A percentile compares a stretch with the other conserved stretches of the same genome.
These are phyloP conservation scores for Aptenodytes forsteri DNA, from an alignment of 2,113 vertebrate genomes.

Conservation along the genomic window DNA sequence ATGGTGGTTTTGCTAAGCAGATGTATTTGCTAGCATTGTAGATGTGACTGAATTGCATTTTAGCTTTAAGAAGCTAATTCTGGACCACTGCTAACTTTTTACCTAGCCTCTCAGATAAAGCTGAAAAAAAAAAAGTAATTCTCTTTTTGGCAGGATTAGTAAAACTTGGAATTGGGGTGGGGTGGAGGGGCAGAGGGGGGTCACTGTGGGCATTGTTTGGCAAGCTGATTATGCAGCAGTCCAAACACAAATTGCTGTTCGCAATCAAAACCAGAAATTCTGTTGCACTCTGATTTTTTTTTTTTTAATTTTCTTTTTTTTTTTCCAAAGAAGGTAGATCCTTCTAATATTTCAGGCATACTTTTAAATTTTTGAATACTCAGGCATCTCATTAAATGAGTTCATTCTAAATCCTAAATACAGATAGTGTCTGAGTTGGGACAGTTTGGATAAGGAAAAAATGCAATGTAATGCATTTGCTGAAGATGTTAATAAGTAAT, in stretches of 20 bases:
- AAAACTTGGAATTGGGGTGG: neutral
- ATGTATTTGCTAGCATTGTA: neutral
- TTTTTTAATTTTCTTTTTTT: neutral
- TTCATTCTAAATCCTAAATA: neutral
- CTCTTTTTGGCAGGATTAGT: fast-evolving
- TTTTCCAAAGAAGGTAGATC: neutral
- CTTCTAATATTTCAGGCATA: neutral
- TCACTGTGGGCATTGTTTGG: neutral
- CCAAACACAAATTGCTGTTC: neutral
- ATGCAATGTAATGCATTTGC: neutral
- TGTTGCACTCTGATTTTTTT: neutral
- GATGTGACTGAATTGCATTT: neutral
- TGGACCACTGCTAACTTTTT: neutral
- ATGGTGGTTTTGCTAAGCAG: neutral
- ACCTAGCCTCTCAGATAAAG: neutral
- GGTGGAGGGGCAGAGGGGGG: too few relatives aligned
- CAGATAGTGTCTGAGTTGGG: neutral
- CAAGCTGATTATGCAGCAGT: neutral
- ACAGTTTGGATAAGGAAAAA: neutral
- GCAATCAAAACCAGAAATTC: neutral
- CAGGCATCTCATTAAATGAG: neutral
- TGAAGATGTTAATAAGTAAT: neutral
- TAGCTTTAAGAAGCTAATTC: neutral
- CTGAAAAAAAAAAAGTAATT: neutral
- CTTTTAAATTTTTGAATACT: neutral